Base-by-base conservation (phyloP, 1,140 invertebrate genomes). In the Epicauta chinensis region DNA sequence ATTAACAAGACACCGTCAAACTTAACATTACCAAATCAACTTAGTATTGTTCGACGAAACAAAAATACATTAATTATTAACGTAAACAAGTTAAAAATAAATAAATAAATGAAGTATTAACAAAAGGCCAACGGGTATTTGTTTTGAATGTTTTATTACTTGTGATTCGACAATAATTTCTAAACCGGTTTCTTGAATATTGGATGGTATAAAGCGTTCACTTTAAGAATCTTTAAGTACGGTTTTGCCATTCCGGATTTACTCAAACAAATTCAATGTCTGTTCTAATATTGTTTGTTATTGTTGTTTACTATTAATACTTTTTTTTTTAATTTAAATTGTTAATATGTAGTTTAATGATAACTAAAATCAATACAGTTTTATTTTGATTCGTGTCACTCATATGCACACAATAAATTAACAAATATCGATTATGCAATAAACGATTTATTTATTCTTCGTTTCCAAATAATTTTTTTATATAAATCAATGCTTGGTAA, bases 101-200 rank as follows among this genome's bases (percentile, higher is more conserved):
- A 43, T 43, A 43, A 43, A 43, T 43, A 43, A 17, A 43, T 43
- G 17, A 17, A 29, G 16, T 43, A 43, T 43, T 43, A 43, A 43
- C 40, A 43, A 43, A 17, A 43, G 16, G 17, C 40, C 16, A 11
- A 10, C 9, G 38, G 40, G n/a, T 43, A 43, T 43, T 43, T 43
- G 17, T 43, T 43, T 43, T 43, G 7, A 29, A 43, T 29, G 17
- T 16, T 43, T 16, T 11, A 40, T 16, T 17, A 43, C 30, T 43
- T 43, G 14, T 40, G 15, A 40, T 40, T 23, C 38, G 16, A 40
- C 38, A 40, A 40, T 40, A 40, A 40, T 40, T 43, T 43, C 12
- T 43, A 43, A 43, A 43, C 40, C 40, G 40, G 40, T 43, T 43
- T 16, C 17, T 10, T 16, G 40, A 13, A 23, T 23, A 23, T 23